Evolutionary conservation across 53 echinoderm and acorn worm species (phyloP), one percentile per base, ranked within the genome.

Genomic region (Holothuria leucospilota): DNA sequence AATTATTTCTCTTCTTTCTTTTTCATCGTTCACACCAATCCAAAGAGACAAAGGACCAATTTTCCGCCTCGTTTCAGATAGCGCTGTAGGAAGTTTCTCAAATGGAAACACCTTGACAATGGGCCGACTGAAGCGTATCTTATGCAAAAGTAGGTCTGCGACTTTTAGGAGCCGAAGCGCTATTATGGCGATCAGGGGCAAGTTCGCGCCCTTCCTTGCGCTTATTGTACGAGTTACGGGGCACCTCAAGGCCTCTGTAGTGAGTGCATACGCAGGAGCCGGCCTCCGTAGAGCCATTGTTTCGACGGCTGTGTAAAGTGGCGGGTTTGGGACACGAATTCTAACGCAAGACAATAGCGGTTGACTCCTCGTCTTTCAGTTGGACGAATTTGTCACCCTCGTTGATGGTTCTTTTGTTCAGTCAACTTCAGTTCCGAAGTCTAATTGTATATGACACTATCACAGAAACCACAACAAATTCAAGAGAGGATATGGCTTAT

Each of bases 51-150:
- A 72, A 42, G 6, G 72, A 49, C 12, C 49, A 18, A 72, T 72
- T 72, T 72, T 72, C 24, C 72, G 72, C 72, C 49, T 46, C 28
- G 72, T 72, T 72, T 42, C 21, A 72, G 20, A 12, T 25, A n/a
- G 39, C 72, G 30, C 72, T n/a, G 72, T 72, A 42, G 72, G 72
- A 40, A 72, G 42, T 21, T 16, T n/a, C 49, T 21, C 39, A n/a
- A 72, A 40, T 42, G 12, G 72, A 72, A 72, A 72, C 72, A 72
- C 72, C 40, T 70, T 70, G 34, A 72, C 72, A 72, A 72, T 72
- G 30, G 21, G 49, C n/a, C 72, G n/a, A 49, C 72, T 72, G 72
- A 72, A 49, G 72, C 49, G 72, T 21, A 72, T 72, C 72, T 72
- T 41, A 72, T 14, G 23, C 41, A 39, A 42, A 42, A 28, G 28